Evolutionary conservation across 2,888 invertebrate genomes (phyloP).

Genomic region (Limulus polyphemus): DNA sequence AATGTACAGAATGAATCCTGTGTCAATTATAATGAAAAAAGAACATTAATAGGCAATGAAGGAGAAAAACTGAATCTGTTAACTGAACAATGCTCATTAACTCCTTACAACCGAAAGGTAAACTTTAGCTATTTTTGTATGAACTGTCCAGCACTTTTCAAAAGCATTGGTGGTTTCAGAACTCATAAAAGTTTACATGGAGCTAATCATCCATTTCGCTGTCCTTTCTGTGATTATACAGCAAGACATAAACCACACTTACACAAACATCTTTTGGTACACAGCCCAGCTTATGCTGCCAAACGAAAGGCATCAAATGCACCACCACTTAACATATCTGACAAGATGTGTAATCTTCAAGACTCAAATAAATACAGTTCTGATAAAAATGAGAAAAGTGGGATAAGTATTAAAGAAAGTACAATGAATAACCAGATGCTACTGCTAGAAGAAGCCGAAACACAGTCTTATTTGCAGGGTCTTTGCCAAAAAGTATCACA

Average conservation of each 20-base stretch:
- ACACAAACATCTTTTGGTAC: constrained; percentile 35
- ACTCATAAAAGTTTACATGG: constrained; percentile 60
- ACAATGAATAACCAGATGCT: constrained; percentile 20
- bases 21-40: no score
- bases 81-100: no score
- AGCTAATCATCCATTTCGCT: constrained; percentile 50
- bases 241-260: constrained; percentile 38
- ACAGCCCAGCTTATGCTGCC: constrained; percentile 28
- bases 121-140: constrained; percentile 43
- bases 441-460: constrained; percentile 21
- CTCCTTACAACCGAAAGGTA: not conserved
- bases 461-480: not conserved
- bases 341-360: not conserved
- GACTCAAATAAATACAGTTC: not conserved
- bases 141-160: constrained; percentile 70
- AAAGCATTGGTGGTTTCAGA: constrained; percentile 57
- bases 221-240: constrained; percentile 36
- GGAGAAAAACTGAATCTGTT: no score
- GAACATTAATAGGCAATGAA: no score
- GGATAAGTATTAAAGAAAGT: not conserved
- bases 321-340: not conserved
- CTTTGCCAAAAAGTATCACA: constrained; percentile 2
- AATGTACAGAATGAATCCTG: no score
- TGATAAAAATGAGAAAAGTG: not conserved
- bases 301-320: constrained; percentile 12